Base-by-base conservation (phyloP, 2,888 invertebrate genomes). In the Brenthis hecate region DNA sequence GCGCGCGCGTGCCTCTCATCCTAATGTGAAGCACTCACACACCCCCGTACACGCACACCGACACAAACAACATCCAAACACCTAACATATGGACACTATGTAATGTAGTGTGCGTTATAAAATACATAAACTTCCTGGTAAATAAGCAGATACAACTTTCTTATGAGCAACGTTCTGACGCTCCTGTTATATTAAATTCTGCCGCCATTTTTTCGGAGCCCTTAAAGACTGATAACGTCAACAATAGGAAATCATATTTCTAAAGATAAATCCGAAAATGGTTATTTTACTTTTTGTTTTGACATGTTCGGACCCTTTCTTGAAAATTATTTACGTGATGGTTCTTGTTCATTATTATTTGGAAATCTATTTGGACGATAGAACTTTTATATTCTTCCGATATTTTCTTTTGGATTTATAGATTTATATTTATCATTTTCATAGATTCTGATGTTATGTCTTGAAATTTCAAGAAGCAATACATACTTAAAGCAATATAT, bases 1-100 rank as follows among this genome's bases (percentile, higher is more conserved):
- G 89, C 90, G 86, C 88, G 91, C 88, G 89, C 92, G 92, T 91
- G 91, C 87, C 87, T 82, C 82, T 83, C 91, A 91, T 92, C 84
- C 91, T 90, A 91, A 93, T 91, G 87, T 85, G 83, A 85, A 84
- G 84, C 85, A 82, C 85, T 85, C 88, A 82, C 90, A 89, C 87
- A 87, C 85, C 84, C 82, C 81, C 83, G 80, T 80, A 76, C 75
- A 80, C 77, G 78, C 85, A 80, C 86, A 85, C 85, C 86, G 82
- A 77, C 70, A 65, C 71, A 74, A 78, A 81, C 77, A 81, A 77
- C 80, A 79, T 83, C 82, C 81, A 81, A 83, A 87, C 89, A 85
- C 84, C 82, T 85, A 80, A 75, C 78, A 79, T 77, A 78, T 79
- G 78, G 74, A 75, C 73, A 71, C 76, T 80, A 81, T 80, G 79